These are phyloP conservation scores for Eupleurogrammus muticus DNA, from an alignment of 2,797 vertebrate species.

Conservation along the genomic window DNA sequence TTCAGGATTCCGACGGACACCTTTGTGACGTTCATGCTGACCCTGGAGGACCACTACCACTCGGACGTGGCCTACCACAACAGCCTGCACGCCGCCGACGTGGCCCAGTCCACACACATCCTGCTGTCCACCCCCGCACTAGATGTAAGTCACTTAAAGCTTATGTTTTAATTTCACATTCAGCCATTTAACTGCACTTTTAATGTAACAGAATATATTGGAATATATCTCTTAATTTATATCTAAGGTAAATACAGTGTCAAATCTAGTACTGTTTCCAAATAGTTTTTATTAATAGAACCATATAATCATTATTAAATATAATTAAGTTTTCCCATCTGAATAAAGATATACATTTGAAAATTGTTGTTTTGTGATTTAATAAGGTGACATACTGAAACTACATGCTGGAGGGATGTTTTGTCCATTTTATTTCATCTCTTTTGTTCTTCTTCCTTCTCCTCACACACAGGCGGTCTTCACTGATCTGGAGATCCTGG, in stretches of 20 bases:
- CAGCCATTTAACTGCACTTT: too few species aligned
- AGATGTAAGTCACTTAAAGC: constrained; percentile 86
- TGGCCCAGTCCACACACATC: constrained; percentile 96
- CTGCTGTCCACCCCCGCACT: constrained; percentile 95
- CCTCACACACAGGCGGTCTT: constrained; percentile 90
- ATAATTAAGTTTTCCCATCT: too few species aligned
- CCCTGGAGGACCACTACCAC: constrained; percentile 97
- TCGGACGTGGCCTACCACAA: constrained; percentile 96
- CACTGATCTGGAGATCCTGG: constrained; percentile 97
- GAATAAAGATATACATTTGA: not conserved
- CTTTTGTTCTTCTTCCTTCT: constrained; percentile 17
- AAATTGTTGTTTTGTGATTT: constrained; percentile 2
- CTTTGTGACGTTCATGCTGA: constrained; percentile 98
- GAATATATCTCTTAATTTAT: not conserved
- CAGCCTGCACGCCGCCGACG: constrained; percentile 96
- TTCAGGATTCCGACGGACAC: constrained; percentile 97
- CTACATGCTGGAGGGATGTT: constrained; percentile 13
- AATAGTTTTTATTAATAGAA: too few species aligned
- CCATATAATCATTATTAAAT: too few species aligned
- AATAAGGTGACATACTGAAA: constrained; percentile 20
- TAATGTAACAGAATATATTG: too few species aligned
- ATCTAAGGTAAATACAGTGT: not conserved
- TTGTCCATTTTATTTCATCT: not conserved
- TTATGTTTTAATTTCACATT: not conserved
- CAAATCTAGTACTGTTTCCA: too few species aligned